phyloP scores from a whole-genome alignment of 2,113 vertebrate species.

The Phalacrocorax pelagicus region DNA sequence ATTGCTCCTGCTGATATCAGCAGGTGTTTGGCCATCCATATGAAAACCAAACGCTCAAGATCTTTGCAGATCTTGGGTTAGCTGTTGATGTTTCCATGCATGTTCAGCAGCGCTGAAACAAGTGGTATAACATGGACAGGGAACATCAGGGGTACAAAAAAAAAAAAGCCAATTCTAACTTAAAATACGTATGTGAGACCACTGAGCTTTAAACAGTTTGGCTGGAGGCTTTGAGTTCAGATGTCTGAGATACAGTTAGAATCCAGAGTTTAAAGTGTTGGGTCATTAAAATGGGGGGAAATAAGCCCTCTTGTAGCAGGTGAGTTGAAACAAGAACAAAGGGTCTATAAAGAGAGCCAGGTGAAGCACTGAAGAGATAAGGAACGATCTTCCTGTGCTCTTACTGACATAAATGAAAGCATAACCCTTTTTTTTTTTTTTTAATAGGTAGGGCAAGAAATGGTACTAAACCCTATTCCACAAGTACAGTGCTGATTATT shows the following conservation, averaged over 20 bases:
- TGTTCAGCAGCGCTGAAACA: not conserved
- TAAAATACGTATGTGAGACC: not conserved
- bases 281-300: slow-evolving; percentile 30
- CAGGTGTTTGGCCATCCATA: not conserved
- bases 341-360: slow-evolving; percentile 74
- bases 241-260: slow-evolving; percentile 61
- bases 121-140: not conserved
- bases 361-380: slow-evolving; percentile 77
- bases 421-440: slow-evolving; percentile 40
- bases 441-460: slow-evolving; percentile 64
- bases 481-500: slow-evolving; percentile 65
- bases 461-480: slow-evolving; percentile 60
- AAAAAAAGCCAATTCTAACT: not conserved
- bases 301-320: slow-evolving; percentile 55
- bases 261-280: slow-evolving; percentile 25
- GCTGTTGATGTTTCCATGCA: not conserved
- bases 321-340: slow-evolving; percentile 80
- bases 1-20: not conserved
- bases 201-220: not conserved
- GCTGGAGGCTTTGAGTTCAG: slow-evolving; percentile 12
- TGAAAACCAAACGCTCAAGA: not conserved
- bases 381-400: slow-evolving; percentile 75
- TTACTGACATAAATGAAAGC: slow-evolving; percentile 67
- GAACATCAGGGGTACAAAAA: not conserved
- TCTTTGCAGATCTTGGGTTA: not conserved